Conservation (phyloP, 2,888 invertebrate species). For the Nycteola revayana region DNA sequence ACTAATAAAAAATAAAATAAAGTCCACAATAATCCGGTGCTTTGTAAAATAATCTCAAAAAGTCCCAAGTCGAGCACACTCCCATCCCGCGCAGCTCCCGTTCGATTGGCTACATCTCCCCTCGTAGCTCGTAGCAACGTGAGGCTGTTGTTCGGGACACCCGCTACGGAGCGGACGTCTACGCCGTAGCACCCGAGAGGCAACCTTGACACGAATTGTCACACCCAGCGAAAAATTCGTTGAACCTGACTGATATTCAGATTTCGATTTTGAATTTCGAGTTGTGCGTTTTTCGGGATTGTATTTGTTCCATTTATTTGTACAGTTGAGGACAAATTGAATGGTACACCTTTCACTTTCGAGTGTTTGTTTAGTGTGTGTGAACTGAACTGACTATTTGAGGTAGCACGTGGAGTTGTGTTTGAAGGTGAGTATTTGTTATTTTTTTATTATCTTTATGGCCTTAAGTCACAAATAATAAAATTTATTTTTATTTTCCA, state of each 20-base stretch:
- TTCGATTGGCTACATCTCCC: slow-evolving; percentile 80
- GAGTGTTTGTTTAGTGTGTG: slow-evolving; percentile 49
- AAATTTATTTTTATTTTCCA: no score
- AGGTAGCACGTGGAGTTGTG: slow-evolving; percentile 40
- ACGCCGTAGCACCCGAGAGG: slow-evolving; percentile 52
- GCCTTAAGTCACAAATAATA: no score
- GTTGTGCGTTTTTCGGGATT: slow-evolving; percentile 15
- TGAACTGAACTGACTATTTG: slow-evolving; percentile 39
- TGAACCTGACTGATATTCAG: slow-evolving; percentile 26
- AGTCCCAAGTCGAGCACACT: slow-evolving; percentile 58
- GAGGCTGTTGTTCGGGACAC: slow-evolving; percentile 74
- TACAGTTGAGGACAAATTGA: slow-evolving; percentile 20
- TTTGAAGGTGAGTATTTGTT: slow-evolving; percentile 45
- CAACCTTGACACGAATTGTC: slow-evolving; percentile 72
- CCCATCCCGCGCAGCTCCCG: slow-evolving; percentile 64
- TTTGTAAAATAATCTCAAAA: slow-evolving; percentile 44
- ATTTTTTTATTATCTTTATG: slow-evolving; percentile 8
- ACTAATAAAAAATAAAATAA: slow-evolving; percentile 20
- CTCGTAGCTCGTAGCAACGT: slow-evolving; percentile 80
- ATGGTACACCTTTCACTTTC: slow-evolving; percentile 23
- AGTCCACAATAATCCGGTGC: slow-evolving; percentile 29
- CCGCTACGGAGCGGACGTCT: slow-evolving; percentile 75
- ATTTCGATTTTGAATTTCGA: slow-evolving; percentile 29
- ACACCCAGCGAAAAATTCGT: slow-evolving; percentile 56
- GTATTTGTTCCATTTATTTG: no score